These are phyloP conservation scores for Ivindomyrus marchei DNA, from an alignment of 2,113 vertebrate species.

Conservation along the genomic window DNA sequence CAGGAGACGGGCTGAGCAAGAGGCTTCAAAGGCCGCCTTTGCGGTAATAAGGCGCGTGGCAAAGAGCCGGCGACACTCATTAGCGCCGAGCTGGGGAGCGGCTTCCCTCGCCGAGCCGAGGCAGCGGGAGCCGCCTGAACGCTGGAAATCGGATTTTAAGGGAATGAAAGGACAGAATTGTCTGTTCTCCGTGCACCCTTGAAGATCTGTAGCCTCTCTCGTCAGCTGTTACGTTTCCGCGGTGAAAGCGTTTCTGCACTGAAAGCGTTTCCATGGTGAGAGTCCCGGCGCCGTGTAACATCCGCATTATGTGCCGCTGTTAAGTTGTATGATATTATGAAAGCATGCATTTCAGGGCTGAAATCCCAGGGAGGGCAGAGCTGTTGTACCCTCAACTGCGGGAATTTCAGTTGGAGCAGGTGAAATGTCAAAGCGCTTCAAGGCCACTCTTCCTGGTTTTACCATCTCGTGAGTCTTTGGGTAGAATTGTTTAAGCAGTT, in stretches of 20 bases:
- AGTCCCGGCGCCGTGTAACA: neutral
- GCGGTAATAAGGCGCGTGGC: neutral
- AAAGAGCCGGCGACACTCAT: neutral
- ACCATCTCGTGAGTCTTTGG: neutral
- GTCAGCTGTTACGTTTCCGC: neutral
- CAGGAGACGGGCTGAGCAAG: slow-evolving; percentile 12
- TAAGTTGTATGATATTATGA: neutral
- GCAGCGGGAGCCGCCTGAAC: slow-evolving; percentile 41
- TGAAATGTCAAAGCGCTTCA: neutral
- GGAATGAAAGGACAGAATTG: neutral
- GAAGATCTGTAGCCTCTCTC: neutral
- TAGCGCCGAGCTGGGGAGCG: neutral
- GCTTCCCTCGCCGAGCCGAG: neutral
- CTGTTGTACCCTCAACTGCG: neutral
- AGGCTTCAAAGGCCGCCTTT: slow-evolving; percentile 3
- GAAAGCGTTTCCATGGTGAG: neutral
- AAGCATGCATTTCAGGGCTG: neutral
- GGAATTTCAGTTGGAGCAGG: neutral
- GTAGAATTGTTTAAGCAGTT: neutral
- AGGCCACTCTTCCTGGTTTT: neutral
- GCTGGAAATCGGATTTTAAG: neutral
- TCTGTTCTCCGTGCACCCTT: neutral
- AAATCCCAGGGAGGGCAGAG: neutral
- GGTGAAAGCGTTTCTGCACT: neutral
- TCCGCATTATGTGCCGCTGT: neutral